Conservation (phyloP, 2,113 vertebrate genomes). For the Leiothrix lutea region DNA sequence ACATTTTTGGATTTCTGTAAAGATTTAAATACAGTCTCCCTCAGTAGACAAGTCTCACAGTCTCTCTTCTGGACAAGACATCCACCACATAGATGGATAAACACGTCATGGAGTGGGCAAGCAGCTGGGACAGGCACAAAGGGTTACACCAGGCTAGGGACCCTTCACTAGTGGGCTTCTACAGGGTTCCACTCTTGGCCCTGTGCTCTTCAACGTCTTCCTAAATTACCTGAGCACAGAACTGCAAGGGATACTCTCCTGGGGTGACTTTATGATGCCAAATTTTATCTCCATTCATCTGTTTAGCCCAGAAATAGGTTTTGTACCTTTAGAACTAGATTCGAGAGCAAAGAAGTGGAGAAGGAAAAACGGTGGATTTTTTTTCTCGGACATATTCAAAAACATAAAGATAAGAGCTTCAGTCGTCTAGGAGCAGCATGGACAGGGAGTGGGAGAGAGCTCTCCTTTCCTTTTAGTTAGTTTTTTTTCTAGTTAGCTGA, state of each 20-base stretch:
- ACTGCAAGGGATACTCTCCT: neutral
- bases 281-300: neutral
- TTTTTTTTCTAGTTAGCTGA: neutral
- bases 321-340: neutral
- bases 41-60: no score
- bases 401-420: neutral
- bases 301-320: neutral
- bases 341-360: fast-evolving
- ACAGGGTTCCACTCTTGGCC: neutral
- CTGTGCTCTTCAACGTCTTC: neutral
- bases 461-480: neutral
- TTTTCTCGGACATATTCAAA: neutral
- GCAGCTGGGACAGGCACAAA: neutral
- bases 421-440: neutral
- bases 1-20: neutral
- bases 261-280: no score
- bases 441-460: fast-evolving
- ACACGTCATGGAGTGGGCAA: no score
- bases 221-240: neutral
- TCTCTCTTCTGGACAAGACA: neutral
- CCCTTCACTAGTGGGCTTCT: no score
- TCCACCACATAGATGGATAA: neutral
- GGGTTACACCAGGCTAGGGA: neutral
- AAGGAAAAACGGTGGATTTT: neutral
- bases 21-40: neutral